Conservation (phyloP, 2,888 invertebrate species). For the Harpalus rufipes region DNA sequence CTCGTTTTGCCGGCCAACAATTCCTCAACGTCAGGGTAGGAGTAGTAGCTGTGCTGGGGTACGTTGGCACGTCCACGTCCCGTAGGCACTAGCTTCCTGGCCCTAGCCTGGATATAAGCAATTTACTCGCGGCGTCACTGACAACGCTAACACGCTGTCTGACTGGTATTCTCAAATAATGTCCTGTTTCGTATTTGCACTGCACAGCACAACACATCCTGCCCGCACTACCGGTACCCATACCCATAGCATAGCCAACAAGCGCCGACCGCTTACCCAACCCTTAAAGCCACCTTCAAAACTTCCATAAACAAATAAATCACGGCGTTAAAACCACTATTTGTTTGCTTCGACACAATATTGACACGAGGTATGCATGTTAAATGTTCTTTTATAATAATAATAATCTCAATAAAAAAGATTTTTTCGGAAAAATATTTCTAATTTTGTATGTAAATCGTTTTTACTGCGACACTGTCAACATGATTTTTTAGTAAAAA, state of each 20-base stretch:
- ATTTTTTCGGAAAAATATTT: too few species aligned
- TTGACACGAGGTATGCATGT: not conserved
- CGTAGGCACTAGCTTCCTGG: not conserved
- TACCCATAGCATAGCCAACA: conserved; percentile 8
- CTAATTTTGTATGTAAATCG: too few species aligned
- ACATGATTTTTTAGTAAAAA: too few species aligned
- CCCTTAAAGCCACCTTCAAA: conserved; percentile 3
- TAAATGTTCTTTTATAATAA: too few species aligned
- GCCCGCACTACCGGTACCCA: conserved; percentile 29
- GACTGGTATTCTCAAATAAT: conserved; percentile 65
- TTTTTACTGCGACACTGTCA: too few species aligned
- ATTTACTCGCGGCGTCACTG: conserved; percentile 63
- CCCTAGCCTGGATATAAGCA: conserved; percentile 50
- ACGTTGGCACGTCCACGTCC: conserved; percentile 15
- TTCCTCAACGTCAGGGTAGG: conserved; percentile 59
- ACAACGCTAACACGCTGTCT: conserved; percentile 65
- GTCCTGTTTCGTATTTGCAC: conserved; percentile 63
- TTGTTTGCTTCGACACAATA: not conserved
- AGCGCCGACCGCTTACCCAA: conserved; percentile 4
- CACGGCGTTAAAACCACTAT: not conserved
- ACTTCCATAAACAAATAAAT: not conserved
- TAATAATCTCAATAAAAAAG: too few species aligned
- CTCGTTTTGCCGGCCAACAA: conserved; percentile 56
- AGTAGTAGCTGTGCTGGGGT: conserved; percentile 22
- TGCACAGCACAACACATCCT: not conserved